Evolutionary conservation across 2,797 vertebrate genomes (phyloP).

Genomic region (Morus bassanus): DNA sequence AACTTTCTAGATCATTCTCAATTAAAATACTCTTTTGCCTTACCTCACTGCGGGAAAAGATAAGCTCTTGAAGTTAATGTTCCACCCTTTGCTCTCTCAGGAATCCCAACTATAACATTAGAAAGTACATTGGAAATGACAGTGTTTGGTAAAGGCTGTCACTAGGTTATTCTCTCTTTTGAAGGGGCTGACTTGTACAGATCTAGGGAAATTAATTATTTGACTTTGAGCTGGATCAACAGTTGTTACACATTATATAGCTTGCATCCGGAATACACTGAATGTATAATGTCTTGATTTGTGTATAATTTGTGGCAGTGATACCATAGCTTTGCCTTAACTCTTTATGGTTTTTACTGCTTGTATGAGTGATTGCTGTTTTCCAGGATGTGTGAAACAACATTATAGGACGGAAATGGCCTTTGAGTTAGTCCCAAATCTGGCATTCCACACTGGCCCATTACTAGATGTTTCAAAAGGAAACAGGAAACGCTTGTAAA

Average conservation of each 20-base stretch:
- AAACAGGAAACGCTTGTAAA: not conserved
- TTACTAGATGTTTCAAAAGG: not conserved
- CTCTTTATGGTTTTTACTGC: not conserved
- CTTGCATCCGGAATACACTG: not conserved
- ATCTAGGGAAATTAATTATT: not conserved
- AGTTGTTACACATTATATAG: not conserved
- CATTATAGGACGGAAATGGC: not conserved
- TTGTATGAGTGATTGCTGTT: not conserved
- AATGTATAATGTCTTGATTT: not conserved
- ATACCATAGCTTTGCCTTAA: not conserved
- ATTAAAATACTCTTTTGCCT: not conserved
- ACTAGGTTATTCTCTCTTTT: not conserved
- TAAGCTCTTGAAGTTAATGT: not conserved
- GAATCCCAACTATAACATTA: not conserved
- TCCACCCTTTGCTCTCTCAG: not conserved
- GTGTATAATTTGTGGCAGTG: not conserved
- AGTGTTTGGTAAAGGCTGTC: not conserved
- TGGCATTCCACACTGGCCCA: not conserved
- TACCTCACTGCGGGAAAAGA: not conserved
- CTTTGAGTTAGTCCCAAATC: not conserved
- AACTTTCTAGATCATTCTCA: not conserved
- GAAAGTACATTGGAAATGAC: not conserved
- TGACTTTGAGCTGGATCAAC: not conserved
- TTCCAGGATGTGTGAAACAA: not conserved
- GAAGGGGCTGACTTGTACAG: not conserved